Conservation (phyloP, 2,113 vertebrate genomes). For the Odontesthes bonariensis region DNA sequence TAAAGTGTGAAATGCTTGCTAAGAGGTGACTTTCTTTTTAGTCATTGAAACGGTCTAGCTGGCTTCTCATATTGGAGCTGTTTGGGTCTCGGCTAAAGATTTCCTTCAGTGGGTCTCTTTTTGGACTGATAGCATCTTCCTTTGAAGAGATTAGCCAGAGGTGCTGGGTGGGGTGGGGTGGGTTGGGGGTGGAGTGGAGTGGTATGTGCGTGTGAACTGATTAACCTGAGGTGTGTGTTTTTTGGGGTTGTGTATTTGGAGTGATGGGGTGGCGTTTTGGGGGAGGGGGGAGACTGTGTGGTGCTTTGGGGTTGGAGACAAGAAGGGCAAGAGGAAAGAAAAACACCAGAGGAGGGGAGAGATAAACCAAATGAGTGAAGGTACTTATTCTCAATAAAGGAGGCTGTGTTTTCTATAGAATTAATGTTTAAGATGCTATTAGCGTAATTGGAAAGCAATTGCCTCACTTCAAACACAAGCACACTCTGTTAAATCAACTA, state of each 20-base stretch:
- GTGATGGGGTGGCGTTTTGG: conserved; percentile 13
- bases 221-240: conserved; percentile 69
- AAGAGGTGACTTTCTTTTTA: conserved; percentile 16
- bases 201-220: conserved; percentile 70
- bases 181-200: conserved; percentile 34
- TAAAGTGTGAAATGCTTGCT: background rate
- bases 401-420: conserved; percentile 34
- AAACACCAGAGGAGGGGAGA: conserved; percentile 21
- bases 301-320: conserved; percentile 22
- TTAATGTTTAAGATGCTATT: conserved; percentile 41
- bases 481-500: conserved; percentile 35
- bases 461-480: conserved; percentile 40
- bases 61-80: conserved; percentile 32
- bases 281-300: conserved; percentile 24
- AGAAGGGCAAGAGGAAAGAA: conserved; percentile 2
- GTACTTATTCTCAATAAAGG: conserved; percentile 21
- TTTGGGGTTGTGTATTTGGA: conserved; percentile 41
- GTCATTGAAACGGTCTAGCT: conserved; percentile 14
- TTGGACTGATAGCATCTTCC: conserved; percentile 72
- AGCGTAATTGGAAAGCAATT: conserved; percentile 64
- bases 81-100: conserved; percentile 31
- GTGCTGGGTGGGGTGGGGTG: conserved; percentile 63
- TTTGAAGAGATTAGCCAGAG: conserved; percentile 78
- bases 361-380: conserved; percentile 11
- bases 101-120: conserved; percentile 40